Percentiles rank a stretch among this genome's conserved stretches.
These are phyloP conservation scores for Phrynocephalus versicolor DNA, from an alignment of 2,113 vertebrate genomes.

Conservation along the genomic window DNA sequence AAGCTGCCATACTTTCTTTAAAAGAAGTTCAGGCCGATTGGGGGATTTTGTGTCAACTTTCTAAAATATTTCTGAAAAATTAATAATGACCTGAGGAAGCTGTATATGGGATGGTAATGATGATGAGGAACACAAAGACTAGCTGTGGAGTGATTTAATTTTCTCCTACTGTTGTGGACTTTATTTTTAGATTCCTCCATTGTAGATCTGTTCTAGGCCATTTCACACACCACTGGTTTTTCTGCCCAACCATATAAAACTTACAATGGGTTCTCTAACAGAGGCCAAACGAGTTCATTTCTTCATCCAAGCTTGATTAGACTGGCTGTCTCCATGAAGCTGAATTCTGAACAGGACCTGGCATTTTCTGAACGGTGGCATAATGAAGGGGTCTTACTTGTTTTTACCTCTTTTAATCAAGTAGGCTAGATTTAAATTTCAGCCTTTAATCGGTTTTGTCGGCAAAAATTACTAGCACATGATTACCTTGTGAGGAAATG, in stretches of 20 bases:
- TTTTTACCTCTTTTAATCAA: constrained; percentile 15
- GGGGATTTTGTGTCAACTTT: background rate
- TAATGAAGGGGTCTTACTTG: constrained; percentile 21
- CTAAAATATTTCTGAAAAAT: background rate
- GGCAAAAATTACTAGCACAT: background rate
- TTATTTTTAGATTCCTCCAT: background rate
- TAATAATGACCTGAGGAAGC: background rate
- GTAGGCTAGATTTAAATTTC: constrained; percentile 9
- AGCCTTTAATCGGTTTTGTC: background rate
- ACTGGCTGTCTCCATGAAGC: background rate
- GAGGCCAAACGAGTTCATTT: background rate
- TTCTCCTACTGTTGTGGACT: constrained; percentile 21
- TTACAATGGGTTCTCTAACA: constrained; percentile 20
- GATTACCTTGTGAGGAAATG: background rate
- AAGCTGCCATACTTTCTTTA: background rate
- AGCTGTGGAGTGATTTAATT: background rate
- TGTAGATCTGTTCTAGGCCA: background rate
- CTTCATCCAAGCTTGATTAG: background rate
- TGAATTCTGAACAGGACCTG: background rate
- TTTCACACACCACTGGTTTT: constrained; percentile 17
- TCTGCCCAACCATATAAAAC: constrained; percentile 20
- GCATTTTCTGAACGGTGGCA: constrained; percentile 4
- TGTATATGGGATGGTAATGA: background rate
- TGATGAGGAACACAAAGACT: constrained; percentile 22
- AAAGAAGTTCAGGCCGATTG: background rate